Conservation (phyloP, 2,888 invertebrate species). For the Saturnia japonica region DNA sequence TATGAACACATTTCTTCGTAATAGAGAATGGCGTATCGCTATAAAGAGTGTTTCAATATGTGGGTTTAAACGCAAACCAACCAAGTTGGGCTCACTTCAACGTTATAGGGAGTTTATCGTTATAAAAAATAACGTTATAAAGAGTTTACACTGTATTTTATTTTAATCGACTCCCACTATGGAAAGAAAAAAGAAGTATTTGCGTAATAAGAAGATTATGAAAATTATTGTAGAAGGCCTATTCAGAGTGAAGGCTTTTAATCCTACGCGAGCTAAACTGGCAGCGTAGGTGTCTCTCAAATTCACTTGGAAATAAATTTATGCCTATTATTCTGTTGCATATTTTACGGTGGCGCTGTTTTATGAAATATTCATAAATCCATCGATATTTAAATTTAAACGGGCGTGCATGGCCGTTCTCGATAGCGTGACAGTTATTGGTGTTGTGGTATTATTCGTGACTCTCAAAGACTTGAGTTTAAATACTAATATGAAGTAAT, state of each 20-base stretch:
- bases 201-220: too few species aligned
- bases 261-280: not conserved
- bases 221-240: not conserved
- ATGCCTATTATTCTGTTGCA: not conserved
- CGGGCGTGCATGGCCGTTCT: not conserved
- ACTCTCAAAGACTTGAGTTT: not conserved
- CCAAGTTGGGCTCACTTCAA: too few species aligned
- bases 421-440: not conserved
- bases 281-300: not conserved
- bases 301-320: not conserved
- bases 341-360: not conserved
- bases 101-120: too few species aligned
- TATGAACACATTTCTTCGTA: too few species aligned
- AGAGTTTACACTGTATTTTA: too few species aligned
- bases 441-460: not conserved
- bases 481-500: not conserved
- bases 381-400: not conserved
- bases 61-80: too few species aligned
- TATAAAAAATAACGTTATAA: too few species aligned
- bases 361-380: conserved; percentile 7
- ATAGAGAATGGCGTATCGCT: too few species aligned
- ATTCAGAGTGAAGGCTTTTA: not conserved
- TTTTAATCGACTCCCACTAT: too few species aligned
- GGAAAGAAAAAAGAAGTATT: too few species aligned
- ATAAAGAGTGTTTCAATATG: too few species aligned